Percentiles rank a stretch among this genome's conserved stretches.
These are phyloP conservation scores for Patella vulgata DNA, from an alignment of 1,140 invertebrate genomes.

Conservation along the genomic window DNA sequence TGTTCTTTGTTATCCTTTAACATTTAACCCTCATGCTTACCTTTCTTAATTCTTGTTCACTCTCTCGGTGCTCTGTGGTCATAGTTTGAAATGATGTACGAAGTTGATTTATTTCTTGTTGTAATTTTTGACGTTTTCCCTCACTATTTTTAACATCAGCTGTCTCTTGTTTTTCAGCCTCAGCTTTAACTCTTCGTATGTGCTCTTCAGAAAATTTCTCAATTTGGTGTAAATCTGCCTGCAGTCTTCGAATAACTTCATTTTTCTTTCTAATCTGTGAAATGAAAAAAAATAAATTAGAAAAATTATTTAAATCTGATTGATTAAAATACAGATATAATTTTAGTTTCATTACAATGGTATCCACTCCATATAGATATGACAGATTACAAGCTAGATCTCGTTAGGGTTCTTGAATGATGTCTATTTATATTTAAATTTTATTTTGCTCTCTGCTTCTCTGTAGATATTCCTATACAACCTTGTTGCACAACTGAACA, in stretches of 20 bases:
- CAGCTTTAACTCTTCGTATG: conserved; percentile 54
- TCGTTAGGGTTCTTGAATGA: no score
- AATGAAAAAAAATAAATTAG: conserved; percentile 8
- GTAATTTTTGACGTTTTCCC: conserved; percentile 56
- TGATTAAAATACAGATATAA: no score
- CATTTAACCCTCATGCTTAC: no score
- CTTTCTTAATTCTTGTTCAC: conserved; percentile 60
- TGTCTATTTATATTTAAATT: no score
- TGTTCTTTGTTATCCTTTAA: no score
- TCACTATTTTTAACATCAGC: conserved; percentile 64
- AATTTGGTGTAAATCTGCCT: conserved; percentile 62
- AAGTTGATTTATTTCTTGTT: conserved; percentile 53
- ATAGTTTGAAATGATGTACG: conserved; percentile 56
- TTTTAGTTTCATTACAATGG: no score
- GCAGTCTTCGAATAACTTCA: conserved; percentile 60
- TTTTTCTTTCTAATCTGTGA: conserved; percentile 64
- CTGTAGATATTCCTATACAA: no score
- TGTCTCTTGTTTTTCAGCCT: conserved; percentile 63
- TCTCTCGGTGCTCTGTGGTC: conserved; percentile 60
- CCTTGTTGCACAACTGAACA: no score
- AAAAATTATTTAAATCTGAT: no score
- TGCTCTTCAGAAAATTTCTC: conserved; percentile 65
- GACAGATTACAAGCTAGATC: no score
- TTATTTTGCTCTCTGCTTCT: no score
- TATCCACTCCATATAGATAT: no score